These are phyloP conservation scores for Brachycybe producta DNA, from an alignment of 2,888 invertebrate species.

Conservation along the genomic window DNA sequence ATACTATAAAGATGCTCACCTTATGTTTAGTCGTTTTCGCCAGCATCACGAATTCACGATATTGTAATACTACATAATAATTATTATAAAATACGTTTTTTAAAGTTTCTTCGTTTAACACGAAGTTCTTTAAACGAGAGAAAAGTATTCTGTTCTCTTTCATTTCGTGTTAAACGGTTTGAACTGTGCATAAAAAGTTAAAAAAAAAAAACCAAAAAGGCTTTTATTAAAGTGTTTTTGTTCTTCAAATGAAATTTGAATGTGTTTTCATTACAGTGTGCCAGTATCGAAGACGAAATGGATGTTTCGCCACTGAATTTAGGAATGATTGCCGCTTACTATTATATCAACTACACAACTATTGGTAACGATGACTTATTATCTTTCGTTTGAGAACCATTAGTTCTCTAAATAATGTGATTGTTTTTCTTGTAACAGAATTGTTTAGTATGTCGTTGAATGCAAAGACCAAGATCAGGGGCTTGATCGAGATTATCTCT, in stretches of 20 bases:
- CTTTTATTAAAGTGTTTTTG: constrained; percentile 5
- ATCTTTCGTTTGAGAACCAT: constrained; percentile 8
- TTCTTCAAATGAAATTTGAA: neutral
- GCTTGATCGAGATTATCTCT: constrained; percentile 92
- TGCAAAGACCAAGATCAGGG: constrained; percentile 92
- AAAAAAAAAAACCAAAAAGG: too few relatives aligned
- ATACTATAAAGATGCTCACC: too few relatives aligned
- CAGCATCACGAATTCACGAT: too few relatives aligned
- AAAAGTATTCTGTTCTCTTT: too few relatives aligned
- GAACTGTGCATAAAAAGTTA: too few relatives aligned
- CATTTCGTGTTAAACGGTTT: too few relatives aligned
- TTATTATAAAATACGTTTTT: too few relatives aligned
- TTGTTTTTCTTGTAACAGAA: constrained; percentile 45
- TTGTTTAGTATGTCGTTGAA: constrained; percentile 93
- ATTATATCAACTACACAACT: constrained; percentile 98
- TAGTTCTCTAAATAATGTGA: constrained; percentile 4
- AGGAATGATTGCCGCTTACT: constrained; percentile 99
- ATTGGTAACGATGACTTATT: constrained; percentile 50
- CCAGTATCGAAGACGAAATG: constrained; percentile 95
- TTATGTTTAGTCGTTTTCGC: too few relatives aligned
- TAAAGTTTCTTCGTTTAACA: too few relatives aligned
- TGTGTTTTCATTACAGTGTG: constrained; percentile 55
- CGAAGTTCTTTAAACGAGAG: too few relatives aligned
- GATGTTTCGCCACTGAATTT: constrained; percentile 91
- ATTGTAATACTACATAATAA: too few relatives aligned